Base-by-base conservation (phyloP, 1,140 invertebrate species). In the Neotoxoptera formosana region DNA sequence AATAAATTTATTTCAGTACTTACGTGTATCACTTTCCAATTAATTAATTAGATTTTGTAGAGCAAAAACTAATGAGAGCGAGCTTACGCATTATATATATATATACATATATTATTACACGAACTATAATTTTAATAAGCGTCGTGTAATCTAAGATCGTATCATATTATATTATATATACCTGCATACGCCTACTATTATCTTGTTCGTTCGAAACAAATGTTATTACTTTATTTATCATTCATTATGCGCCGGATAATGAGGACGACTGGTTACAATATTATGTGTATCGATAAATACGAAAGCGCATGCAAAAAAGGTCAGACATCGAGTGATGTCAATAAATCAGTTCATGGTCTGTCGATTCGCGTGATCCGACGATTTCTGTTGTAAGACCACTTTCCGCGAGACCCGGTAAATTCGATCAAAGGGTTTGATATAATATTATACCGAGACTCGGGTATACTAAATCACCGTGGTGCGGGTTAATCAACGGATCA, bases 221-320 rank as follows among this genome's bases (percentile, higher is more conserved):
- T 89, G 11, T 14, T 47, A 30, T 47, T 30, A 87, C 14, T 51
- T 36, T 34, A 53, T 53, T 51, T 89, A 53, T 53, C 48, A 34
- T 53, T 34, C 23, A 53, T 36, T 53, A 36, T 20, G n/a, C 14
- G 11, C 48, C 7, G 83, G 14, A 87, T 48, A 87, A 48, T n/a
- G 84, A 87, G 86, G 30, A 51, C 86, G 30, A 51, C 86, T 51
- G 47, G 86, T 36, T 89, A 89, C 17, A 53, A 53, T 41, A 41
- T n/a, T 88, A 21, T 51, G 41, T 48, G 20, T 41, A 36, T 48
- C 45, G 30, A 76, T 76, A 76, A 76, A 76, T 76, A 89, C 87
- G 87, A 89, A 89, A 89, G 87, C 30, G 48, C 84, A 86, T 86
- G 84, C 84, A 89, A 89, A 89, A 89, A 89, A 36, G 87, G 47